phyloP scores from a whole-genome alignment of 1,140 invertebrate genomes.

The Holcopasites calliopsidis region DNA sequence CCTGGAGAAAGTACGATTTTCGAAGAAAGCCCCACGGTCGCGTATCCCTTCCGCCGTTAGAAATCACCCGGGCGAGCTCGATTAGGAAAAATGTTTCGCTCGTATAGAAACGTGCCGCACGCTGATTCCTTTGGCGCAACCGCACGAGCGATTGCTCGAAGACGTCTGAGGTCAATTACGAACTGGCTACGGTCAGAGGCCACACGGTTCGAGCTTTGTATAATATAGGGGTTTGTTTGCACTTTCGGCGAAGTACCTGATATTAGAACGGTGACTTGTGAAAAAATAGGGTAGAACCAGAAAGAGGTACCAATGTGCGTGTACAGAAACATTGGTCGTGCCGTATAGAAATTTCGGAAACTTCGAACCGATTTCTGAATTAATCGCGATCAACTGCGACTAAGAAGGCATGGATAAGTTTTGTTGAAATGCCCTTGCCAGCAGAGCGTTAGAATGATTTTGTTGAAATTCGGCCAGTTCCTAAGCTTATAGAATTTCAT shows the following conservation, averaged over 20 bases:
- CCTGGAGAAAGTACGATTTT: conserved; percentile 61
- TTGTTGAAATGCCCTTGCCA: too few species aligned
- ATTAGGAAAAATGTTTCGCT: conserved; percentile 45
- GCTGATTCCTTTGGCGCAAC: conserved; percentile 2
- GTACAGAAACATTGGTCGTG: too few species aligned
- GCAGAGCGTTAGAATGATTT: too few species aligned
- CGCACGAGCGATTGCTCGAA: not conserved
- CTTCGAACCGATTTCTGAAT: too few species aligned
- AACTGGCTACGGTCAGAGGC: not conserved
- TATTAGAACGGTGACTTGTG: too few species aligned
- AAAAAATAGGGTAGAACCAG: too few species aligned
- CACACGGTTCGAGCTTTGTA: not conserved
- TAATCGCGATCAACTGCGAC: too few species aligned
- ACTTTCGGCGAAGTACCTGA: not conserved
- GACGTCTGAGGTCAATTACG: conserved; percentile 33
- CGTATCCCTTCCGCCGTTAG: conserved; percentile 46
- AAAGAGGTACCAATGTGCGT: too few species aligned
- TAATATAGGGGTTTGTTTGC: not conserved
- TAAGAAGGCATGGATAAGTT: too few species aligned
- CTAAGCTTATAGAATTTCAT: too few species aligned
- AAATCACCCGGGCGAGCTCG: conserved; percentile 32
- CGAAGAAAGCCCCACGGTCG: conserved; percentile 1
- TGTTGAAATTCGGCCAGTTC: too few species aligned
- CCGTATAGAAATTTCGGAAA: too few species aligned
- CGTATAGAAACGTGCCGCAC: conserved; percentile 1